A percentile compares a stretch with the other conserved stretches of the same genome.
Conservation (phyloP, 2,888 invertebrate genomes). For the Acanthococcus lagerstroemiae region DNA sequence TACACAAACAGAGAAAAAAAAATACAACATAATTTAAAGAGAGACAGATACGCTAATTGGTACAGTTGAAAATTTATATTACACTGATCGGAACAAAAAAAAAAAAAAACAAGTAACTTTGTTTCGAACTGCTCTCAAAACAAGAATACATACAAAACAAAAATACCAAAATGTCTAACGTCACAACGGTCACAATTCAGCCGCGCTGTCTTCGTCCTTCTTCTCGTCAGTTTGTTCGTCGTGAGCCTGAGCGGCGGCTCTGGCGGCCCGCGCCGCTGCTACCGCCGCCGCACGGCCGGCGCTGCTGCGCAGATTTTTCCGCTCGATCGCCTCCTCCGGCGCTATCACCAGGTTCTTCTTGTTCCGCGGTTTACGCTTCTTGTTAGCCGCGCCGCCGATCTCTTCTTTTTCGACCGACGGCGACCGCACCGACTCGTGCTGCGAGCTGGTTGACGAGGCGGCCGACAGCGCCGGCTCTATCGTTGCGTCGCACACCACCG, state of each 20-base stretch:
- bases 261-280: constrained; percentile 37
- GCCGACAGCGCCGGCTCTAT: not conserved
- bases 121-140: not conserved
- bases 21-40: not conserved
- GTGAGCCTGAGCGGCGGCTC: not conserved
- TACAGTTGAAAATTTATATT: not conserved
- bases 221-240: not conserved
- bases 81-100: not conserved
- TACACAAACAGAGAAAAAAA: too few species aligned
- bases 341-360: constrained; percentile 41
- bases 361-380: constrained; percentile 37
- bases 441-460: not conserved
- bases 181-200: not conserved
- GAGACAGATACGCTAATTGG: not conserved
- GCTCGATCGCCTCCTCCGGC: constrained; percentile 49
- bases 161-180: not conserved
- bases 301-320: constrained; percentile 53
- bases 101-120: not conserved
- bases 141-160: not conserved
- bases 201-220: not conserved
- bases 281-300: constrained; percentile 57
- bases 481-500: constrained; percentile 31
- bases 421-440: constrained; percentile 15
- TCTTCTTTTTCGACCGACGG: constrained; percentile 18
- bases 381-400: constrained; percentile 14